phyloP scores from a whole-genome alignment of 2,888 invertebrate genomes.

The Tillus elongatus region DNA sequence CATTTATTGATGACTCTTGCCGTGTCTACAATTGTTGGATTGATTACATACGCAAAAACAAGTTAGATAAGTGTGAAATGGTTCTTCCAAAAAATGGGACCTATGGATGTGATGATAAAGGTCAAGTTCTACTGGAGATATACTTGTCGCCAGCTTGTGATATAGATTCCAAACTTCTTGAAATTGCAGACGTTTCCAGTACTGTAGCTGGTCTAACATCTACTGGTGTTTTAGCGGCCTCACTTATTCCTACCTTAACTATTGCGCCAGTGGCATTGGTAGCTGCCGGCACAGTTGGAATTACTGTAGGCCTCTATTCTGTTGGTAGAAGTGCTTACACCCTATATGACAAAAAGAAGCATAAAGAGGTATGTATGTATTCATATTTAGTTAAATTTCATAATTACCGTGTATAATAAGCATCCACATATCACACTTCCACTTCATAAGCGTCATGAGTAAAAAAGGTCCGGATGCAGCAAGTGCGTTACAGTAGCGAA shows the following conservation, averaged over 20 bases:
- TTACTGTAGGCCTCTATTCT: conserved; percentile 43
- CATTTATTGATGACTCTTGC: conserved; percentile 32
- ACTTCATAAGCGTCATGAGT: no score
- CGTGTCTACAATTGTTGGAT: conserved; percentile 49
- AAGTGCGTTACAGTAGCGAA: no score
- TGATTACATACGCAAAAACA: conserved; percentile 47
- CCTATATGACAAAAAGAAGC: conserved; percentile 43
- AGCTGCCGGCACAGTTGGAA: conserved; percentile 32
- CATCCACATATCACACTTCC: no score
- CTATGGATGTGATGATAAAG: conserved; percentile 30
- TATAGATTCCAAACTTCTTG: conserved; percentile 25
- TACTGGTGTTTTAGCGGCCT: conserved; percentile 46
- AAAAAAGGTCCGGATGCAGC: no score
- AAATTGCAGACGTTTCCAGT: conserved; percentile 25
- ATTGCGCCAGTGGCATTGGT: conserved; percentile 44
- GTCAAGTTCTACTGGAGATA: conserved; percentile 29
- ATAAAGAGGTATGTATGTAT: conserved; percentile 39
- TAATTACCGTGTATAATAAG: no score
- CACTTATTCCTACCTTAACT: conserved; percentile 44
- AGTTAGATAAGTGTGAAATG: conserved; percentile 47
- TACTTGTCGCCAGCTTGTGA: conserved; percentile 32
- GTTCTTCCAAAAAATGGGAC: conserved; percentile 47
- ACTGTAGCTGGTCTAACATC: conserved; percentile 32
- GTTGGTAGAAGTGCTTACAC: conserved; percentile 45
- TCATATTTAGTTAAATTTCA: no score